Conservation (phyloP, 2,888 invertebrate genomes). For the Pachydiplax longipennis region DNA sequence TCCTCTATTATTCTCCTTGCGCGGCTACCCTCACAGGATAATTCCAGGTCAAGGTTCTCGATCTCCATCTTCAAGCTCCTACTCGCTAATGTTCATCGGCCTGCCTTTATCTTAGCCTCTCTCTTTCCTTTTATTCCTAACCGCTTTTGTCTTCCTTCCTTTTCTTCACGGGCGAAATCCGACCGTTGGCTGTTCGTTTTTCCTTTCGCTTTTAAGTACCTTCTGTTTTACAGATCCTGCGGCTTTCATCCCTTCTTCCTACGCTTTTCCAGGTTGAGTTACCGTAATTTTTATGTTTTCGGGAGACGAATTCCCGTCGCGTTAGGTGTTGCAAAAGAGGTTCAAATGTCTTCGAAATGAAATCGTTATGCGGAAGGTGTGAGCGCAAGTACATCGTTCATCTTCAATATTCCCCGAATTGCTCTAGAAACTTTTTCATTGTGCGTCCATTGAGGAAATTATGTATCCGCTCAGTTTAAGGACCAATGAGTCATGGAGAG, state of each 20-base stretch:
- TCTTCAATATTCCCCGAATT: too few relatives aligned
- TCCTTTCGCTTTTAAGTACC: not conserved
- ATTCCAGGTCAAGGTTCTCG: not conserved
- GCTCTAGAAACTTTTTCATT: too few relatives aligned
- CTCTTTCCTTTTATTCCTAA: not conserved
- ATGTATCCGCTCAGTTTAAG: too few relatives aligned
- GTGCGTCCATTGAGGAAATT: too few relatives aligned
- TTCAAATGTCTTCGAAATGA: too few relatives aligned
- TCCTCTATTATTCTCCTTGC: not conserved
- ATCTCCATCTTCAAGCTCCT: not conserved
- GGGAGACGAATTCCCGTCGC: too few relatives aligned
- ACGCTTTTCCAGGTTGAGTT: not conserved
- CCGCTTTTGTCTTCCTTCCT: not conserved
- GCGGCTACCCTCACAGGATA: not conserved
- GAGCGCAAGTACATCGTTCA: too few relatives aligned
- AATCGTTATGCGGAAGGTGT: too few relatives aligned
- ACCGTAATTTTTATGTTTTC: not conserved
- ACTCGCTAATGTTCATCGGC: not conserved
- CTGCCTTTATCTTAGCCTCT: not conserved
- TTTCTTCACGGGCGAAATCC: not conserved
- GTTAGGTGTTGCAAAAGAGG: too few relatives aligned
- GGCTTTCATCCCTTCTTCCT: not conserved
- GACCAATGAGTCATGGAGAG: too few relatives aligned
- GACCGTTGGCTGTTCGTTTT: not conserved
- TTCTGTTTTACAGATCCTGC: not conserved